Conservation (phyloP, 1,140 invertebrate genomes). For the Calycopis cecrops region DNA sequence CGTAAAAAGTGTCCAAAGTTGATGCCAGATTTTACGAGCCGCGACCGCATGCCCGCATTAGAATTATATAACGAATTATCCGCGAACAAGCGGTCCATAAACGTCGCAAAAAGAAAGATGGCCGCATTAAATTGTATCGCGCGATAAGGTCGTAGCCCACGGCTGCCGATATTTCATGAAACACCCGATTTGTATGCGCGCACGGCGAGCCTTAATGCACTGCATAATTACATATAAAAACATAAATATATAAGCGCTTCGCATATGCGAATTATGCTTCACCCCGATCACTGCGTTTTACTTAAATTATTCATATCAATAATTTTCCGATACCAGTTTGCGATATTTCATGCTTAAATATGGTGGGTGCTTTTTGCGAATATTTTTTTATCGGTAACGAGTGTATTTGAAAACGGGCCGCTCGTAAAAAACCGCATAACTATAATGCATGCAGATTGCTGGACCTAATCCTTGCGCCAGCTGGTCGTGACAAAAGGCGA, state of each 20-base stretch:
- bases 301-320: no score
- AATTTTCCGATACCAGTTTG: no score
- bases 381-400: no score
- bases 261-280: background rate
- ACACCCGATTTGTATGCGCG: conserved; percentile 67
- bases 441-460: no score
- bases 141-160: conserved; percentile 64
- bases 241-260: conserved; percentile 27
- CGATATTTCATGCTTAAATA: no score
- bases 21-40: conserved; percentile 29
- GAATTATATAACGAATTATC: conserved; percentile 61
- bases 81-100: conserved; percentile 64
- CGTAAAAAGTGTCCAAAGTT: conserved; percentile 29
- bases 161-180: conserved; percentile 70
- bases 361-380: no score
- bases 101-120: conserved; percentile 67
- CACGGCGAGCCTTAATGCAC: conserved; percentile 60
- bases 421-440: no score
- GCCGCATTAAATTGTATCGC: conserved; percentile 68
- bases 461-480: no score
- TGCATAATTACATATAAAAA: conserved; percentile 62
- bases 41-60: conserved; percentile 28
- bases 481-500: no score
- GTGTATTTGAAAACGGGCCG: no score
- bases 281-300: no score